Evolutionary conservation across 2,888 invertebrate genomes (phyloP).

Genomic region (Ochropleura plecta): DNA sequence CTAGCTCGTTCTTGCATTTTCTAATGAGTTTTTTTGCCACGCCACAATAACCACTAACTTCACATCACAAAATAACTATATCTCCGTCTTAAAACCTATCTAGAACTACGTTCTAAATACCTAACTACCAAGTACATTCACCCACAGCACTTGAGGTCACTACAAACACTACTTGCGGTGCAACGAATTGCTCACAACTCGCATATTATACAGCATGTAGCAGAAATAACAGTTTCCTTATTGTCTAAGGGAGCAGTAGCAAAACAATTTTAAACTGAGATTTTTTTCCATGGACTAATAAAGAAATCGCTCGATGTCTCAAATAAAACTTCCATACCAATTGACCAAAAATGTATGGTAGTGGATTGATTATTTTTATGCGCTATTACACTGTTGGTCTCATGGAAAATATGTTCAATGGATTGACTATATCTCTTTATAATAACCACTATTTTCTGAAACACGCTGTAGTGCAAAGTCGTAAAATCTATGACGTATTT

Average conservation of each 20-base stretch:
- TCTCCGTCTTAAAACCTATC: not conserved
- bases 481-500: conserved; percentile 50
- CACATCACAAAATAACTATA: conserved; percentile 8
- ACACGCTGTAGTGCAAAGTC: conserved; percentile 19
- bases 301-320: not conserved
- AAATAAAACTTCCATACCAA: not conserved
- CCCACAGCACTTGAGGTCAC: conserved; percentile 42
- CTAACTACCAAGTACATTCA: conserved; percentile 37
- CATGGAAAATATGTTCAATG: not conserved
- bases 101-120: conserved; percentile 22
- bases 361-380: not conserved
- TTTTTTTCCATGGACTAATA: not conserved
- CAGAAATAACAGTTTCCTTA: not conserved
- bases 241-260: not conserved
- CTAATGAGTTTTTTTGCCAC: not conserved
- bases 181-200: conserved; percentile 32
- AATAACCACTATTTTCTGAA: not conserved
- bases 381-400: not conserved
- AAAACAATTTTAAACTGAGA: not conserved
- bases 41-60: not conserved
- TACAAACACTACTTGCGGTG: conserved; percentile 22
- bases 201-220: conserved; percentile 6
- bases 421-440: not conserved
- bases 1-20: not conserved
- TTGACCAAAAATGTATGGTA: not conserved